Conservation (phyloP, 1,140 invertebrate genomes). For the Dysdera silvatica region DNA sequence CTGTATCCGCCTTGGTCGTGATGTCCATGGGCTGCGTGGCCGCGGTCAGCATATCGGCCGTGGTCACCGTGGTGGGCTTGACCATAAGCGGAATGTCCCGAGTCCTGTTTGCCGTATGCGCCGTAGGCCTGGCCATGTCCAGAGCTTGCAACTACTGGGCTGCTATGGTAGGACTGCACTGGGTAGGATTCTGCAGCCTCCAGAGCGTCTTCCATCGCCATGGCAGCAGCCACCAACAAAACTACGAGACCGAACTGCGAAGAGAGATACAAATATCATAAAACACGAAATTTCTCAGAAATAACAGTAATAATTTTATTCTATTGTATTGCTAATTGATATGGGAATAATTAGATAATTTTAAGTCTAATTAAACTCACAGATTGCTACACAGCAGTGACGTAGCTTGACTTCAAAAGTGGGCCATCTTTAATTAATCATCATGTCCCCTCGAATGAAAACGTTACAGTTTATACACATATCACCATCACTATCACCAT, state of each 20-base stretch:
- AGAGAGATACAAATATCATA: no score
- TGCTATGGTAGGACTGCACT: slow-evolving; percentile 12
- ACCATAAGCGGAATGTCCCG: slow-evolving; percentile 17
- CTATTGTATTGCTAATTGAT: no score
- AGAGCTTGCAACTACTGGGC: not conserved
- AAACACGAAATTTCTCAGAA: no score
- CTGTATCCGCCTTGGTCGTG: slow-evolving; percentile 7
- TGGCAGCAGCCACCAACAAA: slow-evolving; percentile 10
- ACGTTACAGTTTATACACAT: no score
- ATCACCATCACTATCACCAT: no score
- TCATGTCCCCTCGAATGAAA: no score
- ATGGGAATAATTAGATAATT: no score
- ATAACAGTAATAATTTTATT: no score
- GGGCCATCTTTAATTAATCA: no score
- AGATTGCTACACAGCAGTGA: no score
- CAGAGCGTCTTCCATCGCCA: slow-evolving; percentile 11
- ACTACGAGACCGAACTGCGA: slow-evolving; percentile 10
- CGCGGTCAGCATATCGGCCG: slow-evolving; percentile 6
- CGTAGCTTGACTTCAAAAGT: no score
- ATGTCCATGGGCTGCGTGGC: slow-evolving; percentile 10
- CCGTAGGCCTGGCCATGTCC: slow-evolving; percentile 8
- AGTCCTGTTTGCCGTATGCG: slow-evolving; percentile 9
- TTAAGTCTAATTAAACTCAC: no score
- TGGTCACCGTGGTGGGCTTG: slow-evolving; percentile 3
- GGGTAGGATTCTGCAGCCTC: slow-evolving; percentile 23